phyloP scores from a whole-genome alignment of 2,888 invertebrate species.

The Ashinkailepas kermadecensis region DNA sequence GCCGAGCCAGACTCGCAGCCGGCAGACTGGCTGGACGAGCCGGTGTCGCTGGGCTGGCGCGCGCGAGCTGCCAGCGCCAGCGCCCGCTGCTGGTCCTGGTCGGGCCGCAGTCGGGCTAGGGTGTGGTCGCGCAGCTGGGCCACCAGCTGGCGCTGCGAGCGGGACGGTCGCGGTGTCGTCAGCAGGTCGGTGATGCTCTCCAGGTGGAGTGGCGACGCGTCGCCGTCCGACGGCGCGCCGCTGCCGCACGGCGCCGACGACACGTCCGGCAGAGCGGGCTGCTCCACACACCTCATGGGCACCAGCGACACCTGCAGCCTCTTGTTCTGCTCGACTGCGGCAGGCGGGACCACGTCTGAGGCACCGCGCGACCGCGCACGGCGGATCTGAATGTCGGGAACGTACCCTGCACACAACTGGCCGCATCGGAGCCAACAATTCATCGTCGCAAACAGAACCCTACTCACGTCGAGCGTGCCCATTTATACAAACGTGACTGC shows the following conservation, averaged over 20 bases:
- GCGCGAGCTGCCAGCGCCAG: not conserved
- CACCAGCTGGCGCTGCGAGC: not conserved
- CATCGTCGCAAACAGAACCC: too few species aligned
- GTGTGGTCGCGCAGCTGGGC: not conserved
- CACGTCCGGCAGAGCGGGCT: not conserved
- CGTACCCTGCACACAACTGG: too few species aligned
- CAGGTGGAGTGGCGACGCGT: not conserved
- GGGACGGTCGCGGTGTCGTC: not conserved
- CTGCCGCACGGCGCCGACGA: not conserved
- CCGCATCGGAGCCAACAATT: too few species aligned
- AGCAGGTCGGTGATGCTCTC: not conserved
- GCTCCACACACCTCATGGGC: not conserved
- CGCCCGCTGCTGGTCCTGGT: conserved; percentile 7
- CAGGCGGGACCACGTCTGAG: not conserved
- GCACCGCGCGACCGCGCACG: not conserved
- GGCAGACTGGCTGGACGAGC: not conserved
- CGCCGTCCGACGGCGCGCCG: not conserved
- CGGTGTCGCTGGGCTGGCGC: not conserved
- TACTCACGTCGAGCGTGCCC: too few species aligned
- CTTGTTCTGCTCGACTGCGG: not conserved
- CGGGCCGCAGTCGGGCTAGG: not conserved
- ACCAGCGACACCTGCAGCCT: not conserved
- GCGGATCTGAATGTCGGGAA: too few species aligned
- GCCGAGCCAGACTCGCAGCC: not conserved
- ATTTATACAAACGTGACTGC: too few species aligned